phyloP scores from a whole-genome alignment of 2,797 vertebrate species.

The Cryptoblepharus egeriae region DNA sequence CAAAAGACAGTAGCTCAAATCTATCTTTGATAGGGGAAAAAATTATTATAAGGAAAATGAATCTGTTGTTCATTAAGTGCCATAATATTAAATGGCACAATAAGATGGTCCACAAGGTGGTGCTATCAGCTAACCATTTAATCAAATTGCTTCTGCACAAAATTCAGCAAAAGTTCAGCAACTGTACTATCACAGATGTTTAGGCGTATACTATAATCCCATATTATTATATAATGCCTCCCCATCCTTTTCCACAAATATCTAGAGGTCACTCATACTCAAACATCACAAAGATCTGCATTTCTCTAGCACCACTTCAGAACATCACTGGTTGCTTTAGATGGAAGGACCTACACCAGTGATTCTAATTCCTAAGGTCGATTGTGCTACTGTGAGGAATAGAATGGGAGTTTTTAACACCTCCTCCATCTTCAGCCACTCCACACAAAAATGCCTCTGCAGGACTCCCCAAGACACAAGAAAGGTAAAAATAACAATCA shows the following conservation, averaged over 20 bases:
- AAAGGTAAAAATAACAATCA: no score
- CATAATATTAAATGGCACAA: not conserved
- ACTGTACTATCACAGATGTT: not conserved
- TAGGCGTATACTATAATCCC: not conserved
- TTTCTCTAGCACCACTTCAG: not conserved
- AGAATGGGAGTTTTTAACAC: no score
- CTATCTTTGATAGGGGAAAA: no score
- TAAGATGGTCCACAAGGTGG: conserved; percentile 41
- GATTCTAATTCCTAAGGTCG: no score
- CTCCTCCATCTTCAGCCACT: no score
- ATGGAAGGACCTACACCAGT: no score
- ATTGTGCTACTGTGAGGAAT: no score
- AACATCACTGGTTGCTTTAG: not conserved
- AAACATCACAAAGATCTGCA: not conserved
- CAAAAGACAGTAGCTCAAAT: no score
- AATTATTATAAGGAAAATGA: no score
- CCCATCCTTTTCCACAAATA: no score
- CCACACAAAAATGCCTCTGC: no score
- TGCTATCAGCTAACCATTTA: not conserved
- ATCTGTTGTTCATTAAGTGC: not conserved
- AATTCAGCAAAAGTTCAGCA: not conserved
- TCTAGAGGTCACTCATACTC: not conserved
- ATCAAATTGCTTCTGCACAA: not conserved
- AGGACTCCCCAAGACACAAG: no score
- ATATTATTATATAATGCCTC: not conserved